These are phyloP conservation scores for Crypturellus tataupa DNA, from an alignment of 2,797 vertebrate species.

Conservation along the genomic window DNA sequence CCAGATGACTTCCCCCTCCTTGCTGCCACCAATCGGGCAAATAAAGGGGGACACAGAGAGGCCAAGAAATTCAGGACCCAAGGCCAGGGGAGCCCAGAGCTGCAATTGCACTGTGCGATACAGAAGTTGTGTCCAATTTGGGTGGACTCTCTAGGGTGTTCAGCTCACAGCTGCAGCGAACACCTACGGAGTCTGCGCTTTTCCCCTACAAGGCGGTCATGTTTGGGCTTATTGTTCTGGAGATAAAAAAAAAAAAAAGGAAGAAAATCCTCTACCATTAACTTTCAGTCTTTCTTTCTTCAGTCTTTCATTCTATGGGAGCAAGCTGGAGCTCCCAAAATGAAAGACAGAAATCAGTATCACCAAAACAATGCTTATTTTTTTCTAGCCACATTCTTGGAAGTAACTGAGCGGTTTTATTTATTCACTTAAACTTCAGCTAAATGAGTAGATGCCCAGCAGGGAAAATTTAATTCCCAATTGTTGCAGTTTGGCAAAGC, in stretches of 20 bases:
- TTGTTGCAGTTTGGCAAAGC: conserved; percentile 49
- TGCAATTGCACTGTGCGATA: not conserved
- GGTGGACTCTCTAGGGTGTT: conserved; percentile 16
- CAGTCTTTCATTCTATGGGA: not conserved
- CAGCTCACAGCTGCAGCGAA: conserved; percentile 9
- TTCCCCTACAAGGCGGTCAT: not conserved
- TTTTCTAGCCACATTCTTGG: conserved; percentile 42
- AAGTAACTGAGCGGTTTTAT: conserved; percentile 28
- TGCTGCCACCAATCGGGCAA: not conserved
- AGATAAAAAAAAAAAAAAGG: not conserved
- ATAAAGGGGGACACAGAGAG: not conserved
- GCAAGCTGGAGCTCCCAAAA: conserved; percentile 4
- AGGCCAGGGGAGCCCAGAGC: not conserved
- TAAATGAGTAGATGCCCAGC: conserved; percentile 36
- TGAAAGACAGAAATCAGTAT: conserved; percentile 43
- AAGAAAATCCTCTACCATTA: not conserved
- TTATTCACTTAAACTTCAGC: conserved; percentile 38
- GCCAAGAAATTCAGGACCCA: not conserved
- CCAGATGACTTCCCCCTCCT: not conserved
- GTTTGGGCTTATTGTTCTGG: conserved; percentile 15
- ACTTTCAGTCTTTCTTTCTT: not conserved
- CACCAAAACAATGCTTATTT: conserved; percentile 35
- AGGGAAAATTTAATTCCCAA: conserved; percentile 38
- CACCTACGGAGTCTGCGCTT: not conserved
- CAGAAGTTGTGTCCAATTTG: not conserved